Percentiles rank a stretch among this genome's conserved stretches.
These are phyloP conservation scores for Lasioglossum pauxillum DNA, from an alignment of 2,888 invertebrate genomes.

Conservation along the genomic window DNA sequence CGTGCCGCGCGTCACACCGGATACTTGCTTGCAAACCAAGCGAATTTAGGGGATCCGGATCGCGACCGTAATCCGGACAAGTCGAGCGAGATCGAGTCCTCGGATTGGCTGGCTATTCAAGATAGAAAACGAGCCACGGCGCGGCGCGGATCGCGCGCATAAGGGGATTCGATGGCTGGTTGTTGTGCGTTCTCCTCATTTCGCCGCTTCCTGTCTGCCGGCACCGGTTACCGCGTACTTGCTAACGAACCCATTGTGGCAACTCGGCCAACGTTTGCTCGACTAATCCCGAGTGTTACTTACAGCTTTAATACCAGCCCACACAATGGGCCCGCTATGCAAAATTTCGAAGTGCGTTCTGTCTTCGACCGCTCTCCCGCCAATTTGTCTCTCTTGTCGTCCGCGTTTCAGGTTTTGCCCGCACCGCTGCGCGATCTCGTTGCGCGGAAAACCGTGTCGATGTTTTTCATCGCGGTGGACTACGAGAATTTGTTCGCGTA, in stretches of 20 bases:
- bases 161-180: constrained; percentile 63
- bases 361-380: constrained; percentile 45
- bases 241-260: constrained; percentile 83
- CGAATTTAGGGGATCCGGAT: constrained; percentile 51
- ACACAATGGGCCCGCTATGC: constrained; percentile 56
- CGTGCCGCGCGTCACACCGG: constrained; percentile 7
- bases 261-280: constrained; percentile 78
- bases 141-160: constrained; percentile 52
- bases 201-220: constrained; percentile 74
- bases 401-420: constrained; percentile 32
- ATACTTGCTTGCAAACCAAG: constrained; percentile 49
- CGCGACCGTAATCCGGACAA: constrained; percentile 29
- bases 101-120: constrained; percentile 27
- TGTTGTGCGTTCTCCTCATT: constrained; percentile 72
- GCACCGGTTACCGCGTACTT: constrained; percentile 76
- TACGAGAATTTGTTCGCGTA: not conserved
- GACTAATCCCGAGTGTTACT: constrained; percentile 78
- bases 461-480: not conserved
- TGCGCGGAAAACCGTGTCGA: not conserved
- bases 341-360: constrained; percentile 62
- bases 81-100: constrained; percentile 9
- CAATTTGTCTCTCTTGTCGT: constrained; percentile 50
- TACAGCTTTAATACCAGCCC: constrained; percentile 69
- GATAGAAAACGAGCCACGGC: constrained; percentile 56
- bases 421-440: not conserved